Evolutionary conservation across 2,888 invertebrate genomes (phyloP).

Genomic region (Drosophila monieri): DNA sequence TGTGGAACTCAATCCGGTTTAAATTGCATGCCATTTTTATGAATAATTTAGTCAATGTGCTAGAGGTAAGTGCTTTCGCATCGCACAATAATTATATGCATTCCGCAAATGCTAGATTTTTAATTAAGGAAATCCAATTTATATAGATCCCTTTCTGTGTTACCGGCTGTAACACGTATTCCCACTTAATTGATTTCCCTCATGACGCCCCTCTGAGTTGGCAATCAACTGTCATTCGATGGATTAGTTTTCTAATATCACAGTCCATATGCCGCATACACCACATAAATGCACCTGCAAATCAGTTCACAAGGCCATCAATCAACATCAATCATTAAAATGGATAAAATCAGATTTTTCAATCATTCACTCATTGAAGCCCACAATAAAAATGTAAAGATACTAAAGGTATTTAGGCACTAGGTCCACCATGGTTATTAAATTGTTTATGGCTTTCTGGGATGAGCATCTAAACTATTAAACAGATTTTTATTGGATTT

Average conservation of each 20-base stretch:
- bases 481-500: conserved; percentile 26
- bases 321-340: conserved; percentile 37
- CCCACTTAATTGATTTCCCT: conserved; percentile 34
- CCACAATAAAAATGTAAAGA: conserved; percentile 14
- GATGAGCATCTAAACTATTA: conserved; percentile 26
- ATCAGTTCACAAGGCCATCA: conserved; percentile 30
- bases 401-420: conserved; percentile 10
- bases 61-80: conserved; percentile 8
- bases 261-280: conserved; percentile 10
- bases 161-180: conserved; percentile 21
- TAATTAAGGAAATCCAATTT: conserved; percentile 27
- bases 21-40: neutral
- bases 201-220: conserved; percentile 13
- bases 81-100: neutral
- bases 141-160: conserved; percentile 16
- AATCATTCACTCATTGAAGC: conserved; percentile 18
- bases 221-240: conserved; percentile 32
- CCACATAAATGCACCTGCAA: conserved; percentile 27
- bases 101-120: conserved; percentile 8
- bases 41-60: neutral
- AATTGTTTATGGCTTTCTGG: conserved; percentile 28
- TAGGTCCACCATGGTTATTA: conserved; percentile 16
- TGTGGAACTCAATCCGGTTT: conserved; percentile 31
- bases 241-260: conserved; percentile 37
- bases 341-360: conserved; percentile 20